These are phyloP conservation scores for Salminus brasiliensis DNA, from an alignment of 2,113 vertebrate species.

Conservation along the genomic window DNA sequence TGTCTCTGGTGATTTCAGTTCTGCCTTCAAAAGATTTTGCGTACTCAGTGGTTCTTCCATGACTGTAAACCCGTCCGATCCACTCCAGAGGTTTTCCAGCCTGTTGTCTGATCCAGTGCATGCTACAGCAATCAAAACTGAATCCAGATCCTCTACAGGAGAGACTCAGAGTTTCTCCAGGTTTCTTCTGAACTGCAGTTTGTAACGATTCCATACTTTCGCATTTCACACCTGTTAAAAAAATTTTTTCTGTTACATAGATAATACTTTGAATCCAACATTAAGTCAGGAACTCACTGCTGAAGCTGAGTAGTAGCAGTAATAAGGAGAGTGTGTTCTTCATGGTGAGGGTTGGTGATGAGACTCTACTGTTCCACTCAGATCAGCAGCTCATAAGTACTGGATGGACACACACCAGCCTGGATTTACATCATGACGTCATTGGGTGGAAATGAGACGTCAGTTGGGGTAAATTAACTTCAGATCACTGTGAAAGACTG, in stretches of 20 bases:
- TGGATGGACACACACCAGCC: background rate
- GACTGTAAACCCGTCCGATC: conserved; percentile 48
- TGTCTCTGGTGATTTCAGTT: no score
- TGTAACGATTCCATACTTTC: conserved; percentile 25
- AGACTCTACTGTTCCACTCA: conserved; percentile 9
- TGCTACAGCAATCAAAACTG: background rate
- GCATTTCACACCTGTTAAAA: conserved; percentile 20
- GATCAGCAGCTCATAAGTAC: conserved; percentile 45
- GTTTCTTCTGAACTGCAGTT: conserved; percentile 40
- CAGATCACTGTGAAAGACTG: no score
- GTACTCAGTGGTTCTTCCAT: conserved; percentile 1
- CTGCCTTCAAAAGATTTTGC: conserved; percentile 17
- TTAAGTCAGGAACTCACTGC: conserved; percentile 43
- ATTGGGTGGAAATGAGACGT: no score
- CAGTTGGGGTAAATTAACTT: no score
- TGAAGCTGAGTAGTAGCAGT: conserved; percentile 34
- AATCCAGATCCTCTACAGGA: conserved; percentile 58
- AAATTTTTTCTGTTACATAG: no score
- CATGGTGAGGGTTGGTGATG: conserved; percentile 41
- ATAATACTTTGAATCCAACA: no score
- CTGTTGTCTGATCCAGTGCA: conserved; percentile 58
- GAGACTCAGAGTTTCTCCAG: conserved; percentile 53
- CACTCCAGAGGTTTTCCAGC: conserved; percentile 59
- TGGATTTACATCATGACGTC: conserved; percentile 30
- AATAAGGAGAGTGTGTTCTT: conserved; percentile 30